Base-by-base conservation (phyloP, 2,797 vertebrate genomes). In the Cetoscarus ocellatus region DNA sequence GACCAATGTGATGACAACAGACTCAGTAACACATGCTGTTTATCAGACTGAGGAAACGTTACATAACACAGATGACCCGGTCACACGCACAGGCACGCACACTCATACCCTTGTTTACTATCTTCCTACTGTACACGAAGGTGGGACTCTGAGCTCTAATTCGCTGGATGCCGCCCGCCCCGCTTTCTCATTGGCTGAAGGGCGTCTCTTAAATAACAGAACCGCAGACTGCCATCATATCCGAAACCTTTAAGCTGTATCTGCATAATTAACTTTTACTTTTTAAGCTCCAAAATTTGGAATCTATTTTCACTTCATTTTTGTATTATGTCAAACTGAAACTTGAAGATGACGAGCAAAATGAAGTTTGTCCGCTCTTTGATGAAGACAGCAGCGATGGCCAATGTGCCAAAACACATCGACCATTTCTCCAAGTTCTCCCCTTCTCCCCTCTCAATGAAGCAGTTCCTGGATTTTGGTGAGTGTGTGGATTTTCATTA, bases 381-480 rank as follows among this genome's bases (percentile, higher is more conserved):
- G 64, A n/a, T 75, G 67, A 85, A 79, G 64, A 40, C 80, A 10
- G 75, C 73, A 3, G 68, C 59, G 5, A 55, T 77, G 65, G 79
- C 83, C 44, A 84, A 69, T 17, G 57, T 83, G 43, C 85, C 85
- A 8, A 93, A 95, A 87, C 94, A 95, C 64, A 90, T 96, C 73
- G 95, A 96, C 12, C 95, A 95, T 79, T 96, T 95, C 80, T 95
- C 95, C 52, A 95, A 94, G 76, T 96, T 96, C 88, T 96, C 96
- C 8, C 96, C 95, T 0, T 96, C 95, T 6, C 95, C 95, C 17
- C 94, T 96, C 35, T 96, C 96, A 36, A 96, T 96, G 95, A 96
- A 96, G 82, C 96, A 96, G 86, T 96, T 96, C 72, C 66, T 96
- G 78, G 96, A 96, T 83, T 96, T 96, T 35, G 85, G 85, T 87